Evolutionary conservation across 1,140 invertebrate genomes (phyloP).

Genomic region (Harpegnathos saltator): DNA sequence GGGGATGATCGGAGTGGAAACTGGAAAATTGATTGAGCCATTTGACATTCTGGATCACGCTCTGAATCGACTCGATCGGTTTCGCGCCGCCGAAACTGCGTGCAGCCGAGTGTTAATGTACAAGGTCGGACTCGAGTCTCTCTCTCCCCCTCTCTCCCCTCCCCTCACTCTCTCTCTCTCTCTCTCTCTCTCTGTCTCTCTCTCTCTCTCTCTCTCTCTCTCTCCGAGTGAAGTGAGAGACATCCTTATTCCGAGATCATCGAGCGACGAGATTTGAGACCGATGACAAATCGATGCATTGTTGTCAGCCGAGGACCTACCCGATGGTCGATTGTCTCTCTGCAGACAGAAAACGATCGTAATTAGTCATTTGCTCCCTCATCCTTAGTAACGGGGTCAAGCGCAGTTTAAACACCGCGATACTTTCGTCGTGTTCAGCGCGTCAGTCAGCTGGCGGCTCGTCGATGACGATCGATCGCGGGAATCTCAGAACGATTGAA

Average conservation of each 20-base stretch:
- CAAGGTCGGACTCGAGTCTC: too few species aligned
- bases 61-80: not conserved
- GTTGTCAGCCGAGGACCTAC: not conserved
- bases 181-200: too few species aligned
- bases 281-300: constrained; percentile 7
- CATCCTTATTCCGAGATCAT: not conserved
- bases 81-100: not conserved
- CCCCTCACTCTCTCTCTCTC: too few species aligned
- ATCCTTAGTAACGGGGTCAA: constrained; percentile 36
- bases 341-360: constrained; percentile 15
- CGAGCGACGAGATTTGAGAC: not conserved
- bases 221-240: too few species aligned
- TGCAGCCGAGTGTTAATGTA: too few species aligned
- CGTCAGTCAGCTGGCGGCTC: too few species aligned
- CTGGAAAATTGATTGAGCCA: constrained; percentile 42
- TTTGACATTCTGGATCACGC: not conserved
- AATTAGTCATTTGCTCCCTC: constrained; percentile 13
- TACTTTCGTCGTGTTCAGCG: not conserved
- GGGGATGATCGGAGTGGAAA: constrained; percentile 41
- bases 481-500: too few species aligned
- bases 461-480: too few species aligned
- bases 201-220: too few species aligned
- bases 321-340: constrained; percentile 2
- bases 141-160: too few species aligned
- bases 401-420: constrained; percentile 30